Evolutionary conservation across 2,797 vertebrate species (phyloP).

Genomic region (Micropoecilia bifurca): DNA sequence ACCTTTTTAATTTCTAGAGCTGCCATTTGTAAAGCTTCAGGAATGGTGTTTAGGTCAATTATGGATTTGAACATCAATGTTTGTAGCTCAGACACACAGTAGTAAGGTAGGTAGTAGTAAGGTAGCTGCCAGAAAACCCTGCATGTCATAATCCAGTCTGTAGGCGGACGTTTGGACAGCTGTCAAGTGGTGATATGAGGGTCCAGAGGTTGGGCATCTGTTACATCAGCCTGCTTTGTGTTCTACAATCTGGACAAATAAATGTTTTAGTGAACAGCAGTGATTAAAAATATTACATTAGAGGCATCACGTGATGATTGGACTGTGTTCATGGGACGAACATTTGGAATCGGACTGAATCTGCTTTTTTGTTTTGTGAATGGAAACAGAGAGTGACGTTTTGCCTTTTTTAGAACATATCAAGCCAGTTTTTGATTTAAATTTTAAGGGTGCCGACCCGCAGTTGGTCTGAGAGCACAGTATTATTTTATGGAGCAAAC

Average conservation of each 20-base stretch:
- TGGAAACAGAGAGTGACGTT: background rate
- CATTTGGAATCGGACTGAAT: background rate
- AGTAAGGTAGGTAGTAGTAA: constrained; percentile 3
- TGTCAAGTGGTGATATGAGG: constrained; percentile 54
- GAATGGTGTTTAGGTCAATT: constrained; percentile 29
- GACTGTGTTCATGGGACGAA: background rate
- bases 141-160: constrained; percentile 21
- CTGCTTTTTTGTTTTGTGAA: background rate
- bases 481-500: background rate
- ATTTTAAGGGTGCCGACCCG: background rate
- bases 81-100: constrained; percentile 35
- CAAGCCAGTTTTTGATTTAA: background rate
- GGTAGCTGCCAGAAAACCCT: constrained; percentile 16
- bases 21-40: constrained; percentile 36
- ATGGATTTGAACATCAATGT: constrained; percentile 32
- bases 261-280: background rate
- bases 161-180: constrained; percentile 40
- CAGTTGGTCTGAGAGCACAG: background rate
- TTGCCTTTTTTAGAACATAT: background rate
- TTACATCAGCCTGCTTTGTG: constrained; percentile 10
- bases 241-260: constrained; percentile 11
- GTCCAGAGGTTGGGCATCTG: constrained; percentile 45
- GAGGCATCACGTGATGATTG: background rate
- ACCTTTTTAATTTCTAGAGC: constrained; percentile 42
- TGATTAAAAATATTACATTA: background rate